Evolutionary conservation across 2,888 invertebrate species (phyloP).

Genomic region (Tachina fera): DNA sequence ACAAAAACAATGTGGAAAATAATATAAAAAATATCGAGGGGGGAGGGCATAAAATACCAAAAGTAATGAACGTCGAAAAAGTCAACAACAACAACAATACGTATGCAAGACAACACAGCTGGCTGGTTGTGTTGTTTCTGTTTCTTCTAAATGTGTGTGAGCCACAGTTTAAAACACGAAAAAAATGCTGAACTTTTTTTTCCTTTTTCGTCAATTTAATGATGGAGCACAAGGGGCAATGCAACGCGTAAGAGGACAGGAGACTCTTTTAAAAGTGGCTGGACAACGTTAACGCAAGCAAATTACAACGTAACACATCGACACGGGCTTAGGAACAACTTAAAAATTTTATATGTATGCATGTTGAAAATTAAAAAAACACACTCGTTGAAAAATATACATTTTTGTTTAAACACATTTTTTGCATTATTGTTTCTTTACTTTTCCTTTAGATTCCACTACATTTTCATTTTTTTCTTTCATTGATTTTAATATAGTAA

Average conservation of each 20-base stretch:
- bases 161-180: conserved; percentile 58
- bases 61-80: conserved; percentile 70
- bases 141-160: conserved; percentile 66
- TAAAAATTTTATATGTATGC: conserved; percentile 13
- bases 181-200: conserved; percentile 66
- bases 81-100: conserved; percentile 68
- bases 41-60: conserved; percentile 55
- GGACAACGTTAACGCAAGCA: conserved; percentile 65
- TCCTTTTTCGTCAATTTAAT: conserved; percentile 47
- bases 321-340: conserved; percentile 63
- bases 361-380: conserved; percentile 38
- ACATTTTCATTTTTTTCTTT: conserved; percentile 58
- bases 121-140: conserved; percentile 58
- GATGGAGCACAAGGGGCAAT: conserved; percentile 57
- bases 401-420: conserved; percentile 48
- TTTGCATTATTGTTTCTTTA: conserved; percentile 27
- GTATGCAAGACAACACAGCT: conserved; percentile 70
- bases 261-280: conserved; percentile 64
- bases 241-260: conserved; percentile 64
- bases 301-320: conserved; percentile 71
- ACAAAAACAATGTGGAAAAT: conserved; percentile 20
- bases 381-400: neutral
- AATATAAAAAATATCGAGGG: conserved; percentile 23
- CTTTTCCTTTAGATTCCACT: conserved; percentile 51
- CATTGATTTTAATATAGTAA: conserved; percentile 62